These are phyloP conservation scores for Puffinus mauretanicus DNA, from an alignment of 2,113 vertebrate genomes.

Conservation along the genomic window DNA sequence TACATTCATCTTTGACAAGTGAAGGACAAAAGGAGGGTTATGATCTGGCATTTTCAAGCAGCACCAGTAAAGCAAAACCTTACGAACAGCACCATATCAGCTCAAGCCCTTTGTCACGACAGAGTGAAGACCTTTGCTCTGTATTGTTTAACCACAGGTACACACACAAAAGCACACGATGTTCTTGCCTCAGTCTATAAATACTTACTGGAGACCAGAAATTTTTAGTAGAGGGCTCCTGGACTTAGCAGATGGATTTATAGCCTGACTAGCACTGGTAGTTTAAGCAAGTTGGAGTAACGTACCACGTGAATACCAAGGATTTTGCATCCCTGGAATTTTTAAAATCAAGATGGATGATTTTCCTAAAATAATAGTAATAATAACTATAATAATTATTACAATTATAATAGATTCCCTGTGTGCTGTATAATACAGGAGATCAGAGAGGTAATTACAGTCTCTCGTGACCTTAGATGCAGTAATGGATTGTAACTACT, in stretches of 20 bases:
- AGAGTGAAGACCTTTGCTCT: neutral
- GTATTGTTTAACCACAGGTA: neutral
- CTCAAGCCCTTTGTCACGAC: neutral
- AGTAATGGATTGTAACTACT: neutral
- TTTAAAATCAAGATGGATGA: neutral
- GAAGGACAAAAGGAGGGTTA: neutral
- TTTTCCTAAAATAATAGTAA: neutral
- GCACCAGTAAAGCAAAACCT: neutral
- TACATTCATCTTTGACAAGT: neutral
- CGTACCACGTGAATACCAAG: neutral
- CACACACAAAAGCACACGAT: neutral
- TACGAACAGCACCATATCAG: neutral
- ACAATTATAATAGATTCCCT: neutral
- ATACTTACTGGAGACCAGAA: neutral
- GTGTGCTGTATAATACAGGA: neutral
- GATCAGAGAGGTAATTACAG: neutral
- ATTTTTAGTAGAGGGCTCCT: neutral
- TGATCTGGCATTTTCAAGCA: neutral
- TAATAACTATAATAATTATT: neutral
- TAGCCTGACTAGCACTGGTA: neutral
- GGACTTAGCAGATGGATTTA: neutral
- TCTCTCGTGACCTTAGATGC: neutral
- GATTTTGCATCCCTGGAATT: neutral
- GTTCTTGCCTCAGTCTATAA: neutral
- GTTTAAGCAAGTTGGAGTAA: neutral